Evolutionary conservation across 1,140 invertebrate genomes (phyloP).

Genomic region (Dendroctonus valens): DNA sequence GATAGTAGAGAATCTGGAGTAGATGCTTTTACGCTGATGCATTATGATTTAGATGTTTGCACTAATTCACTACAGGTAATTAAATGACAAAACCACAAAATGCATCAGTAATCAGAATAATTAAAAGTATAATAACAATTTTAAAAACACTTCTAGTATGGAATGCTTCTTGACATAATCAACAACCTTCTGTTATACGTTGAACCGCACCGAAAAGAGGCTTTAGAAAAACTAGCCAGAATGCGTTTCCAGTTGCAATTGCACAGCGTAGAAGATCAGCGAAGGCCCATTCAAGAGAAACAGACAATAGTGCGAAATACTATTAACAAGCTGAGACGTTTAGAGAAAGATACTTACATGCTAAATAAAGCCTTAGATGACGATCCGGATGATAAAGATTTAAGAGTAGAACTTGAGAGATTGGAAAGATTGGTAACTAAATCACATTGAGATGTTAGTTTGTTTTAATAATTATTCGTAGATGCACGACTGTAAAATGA

Average conservation of each 20-base stretch:
- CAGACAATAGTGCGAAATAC: conserved; percentile 84
- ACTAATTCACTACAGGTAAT: conserved; percentile 87
- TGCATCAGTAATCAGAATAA: too few species aligned
- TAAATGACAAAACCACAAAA: background rate
- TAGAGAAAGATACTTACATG: conserved; percentile 90
- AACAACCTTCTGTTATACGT: conserved; percentile 97
- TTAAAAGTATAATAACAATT: background rate
- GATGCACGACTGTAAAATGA: conserved; percentile 89
- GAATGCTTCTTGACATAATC: conserved; percentile 94
- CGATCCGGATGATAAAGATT: conserved; percentile 63
- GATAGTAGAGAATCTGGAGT: conserved; percentile 81
- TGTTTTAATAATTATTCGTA: conserved; percentile 45
- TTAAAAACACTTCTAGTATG: conserved; percentile 63
- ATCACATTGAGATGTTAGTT: conserved; percentile 4
- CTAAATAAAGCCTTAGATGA: conserved; percentile 79
- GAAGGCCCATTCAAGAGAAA: conserved; percentile 85
- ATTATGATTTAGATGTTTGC: conserved; percentile 96
- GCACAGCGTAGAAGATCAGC: conserved; percentile 85
- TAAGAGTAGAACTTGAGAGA: conserved; percentile 65
- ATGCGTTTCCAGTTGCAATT: conserved; percentile 93
- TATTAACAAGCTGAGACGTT: conserved; percentile 73
- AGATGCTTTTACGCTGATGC: conserved; percentile 96
- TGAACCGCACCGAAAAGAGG: conserved; percentile 91
- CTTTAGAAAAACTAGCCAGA: conserved; percentile 81
- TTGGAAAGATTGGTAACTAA: conserved; percentile 63